Conservation (phyloP, 2,888 invertebrate genomes). For the Drosophila lutescens region DNA sequence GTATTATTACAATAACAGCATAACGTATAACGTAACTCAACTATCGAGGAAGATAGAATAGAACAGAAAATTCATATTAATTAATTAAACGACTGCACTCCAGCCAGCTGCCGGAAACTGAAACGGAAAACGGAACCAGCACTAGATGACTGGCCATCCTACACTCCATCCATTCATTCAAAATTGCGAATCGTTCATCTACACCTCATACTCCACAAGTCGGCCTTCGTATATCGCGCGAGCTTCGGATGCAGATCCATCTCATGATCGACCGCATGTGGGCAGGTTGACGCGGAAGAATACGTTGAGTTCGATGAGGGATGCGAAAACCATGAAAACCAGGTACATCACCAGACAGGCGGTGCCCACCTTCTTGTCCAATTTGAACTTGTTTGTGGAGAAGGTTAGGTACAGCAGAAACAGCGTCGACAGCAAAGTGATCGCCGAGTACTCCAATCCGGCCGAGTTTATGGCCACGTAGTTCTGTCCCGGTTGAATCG, state of each 20-base stretch:
- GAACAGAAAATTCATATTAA: slow-evolving; percentile 74
- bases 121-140: neutral
- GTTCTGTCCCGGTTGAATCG: slow-evolving; percentile 91
- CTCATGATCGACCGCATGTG: slow-evolving; percentile 89
- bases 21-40: slow-evolving; percentile 76
- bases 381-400: slow-evolving; percentile 93
- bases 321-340: slow-evolving; percentile 93
- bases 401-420: slow-evolving; percentile 93
- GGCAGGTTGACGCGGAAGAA: slow-evolving; percentile 96
- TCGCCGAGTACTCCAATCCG: slow-evolving; percentile 95
- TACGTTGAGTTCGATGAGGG: slow-evolving; percentile 95
- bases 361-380: slow-evolving; percentile 93
- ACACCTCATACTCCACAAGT: neutral
- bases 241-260: slow-evolving; percentile 3
- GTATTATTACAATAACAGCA: slow-evolving; percentile 76
- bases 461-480: slow-evolving; percentile 95
- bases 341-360: slow-evolving; percentile 94
- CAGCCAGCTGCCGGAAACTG: slow-evolving; percentile 1
- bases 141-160: neutral
- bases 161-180: slow-evolving; percentile 13
- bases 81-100: slow-evolving; percentile 73
- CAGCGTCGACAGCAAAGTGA: slow-evolving; percentile 93
- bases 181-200: slow-evolving; percentile 2
- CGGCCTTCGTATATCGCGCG: neutral
- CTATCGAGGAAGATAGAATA: slow-evolving; percentile 77